Evolutionary conservation across 1,140 invertebrate genomes (phyloP).

Genomic region (Heliconius hewitsoni): DNA sequence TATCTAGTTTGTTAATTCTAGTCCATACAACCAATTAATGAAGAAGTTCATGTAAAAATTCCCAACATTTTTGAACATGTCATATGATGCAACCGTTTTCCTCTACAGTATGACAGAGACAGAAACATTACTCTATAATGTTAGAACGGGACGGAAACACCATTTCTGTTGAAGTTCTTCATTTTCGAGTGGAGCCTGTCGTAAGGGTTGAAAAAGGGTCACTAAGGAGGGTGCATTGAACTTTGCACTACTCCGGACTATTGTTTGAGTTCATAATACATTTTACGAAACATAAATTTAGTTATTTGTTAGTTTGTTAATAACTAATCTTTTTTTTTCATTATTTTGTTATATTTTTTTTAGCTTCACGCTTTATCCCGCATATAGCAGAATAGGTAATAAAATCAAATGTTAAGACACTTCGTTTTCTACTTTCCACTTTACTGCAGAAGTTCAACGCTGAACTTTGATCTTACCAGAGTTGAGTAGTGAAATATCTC

Average conservation of each 20-base stretch:
- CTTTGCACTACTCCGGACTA: constrained; percentile 37
- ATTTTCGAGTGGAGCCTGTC: constrained; percentile 30
- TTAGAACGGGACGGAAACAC: constrained; percentile 19
- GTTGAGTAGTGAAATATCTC: not conserved
- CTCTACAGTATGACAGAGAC: constrained; percentile 6
- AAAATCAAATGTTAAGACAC: too few relatives aligned
- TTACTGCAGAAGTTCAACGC: too few relatives aligned
- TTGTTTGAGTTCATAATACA: constrained; percentile 19
- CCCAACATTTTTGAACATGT: not conserved
- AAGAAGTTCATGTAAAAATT: not conserved
- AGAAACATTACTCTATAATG: not conserved
- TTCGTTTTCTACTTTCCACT: too few relatives aligned
- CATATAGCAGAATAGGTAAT: not conserved
- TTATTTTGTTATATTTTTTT: not conserved
- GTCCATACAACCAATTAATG: too few relatives aligned
- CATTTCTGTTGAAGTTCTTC: constrained; percentile 31
- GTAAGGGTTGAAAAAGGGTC: constrained; percentile 41
- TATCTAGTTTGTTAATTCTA: too few relatives aligned
- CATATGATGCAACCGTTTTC: constrained; percentile 5
- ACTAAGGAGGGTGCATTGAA: constrained; percentile 30
- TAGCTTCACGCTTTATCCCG: not conserved
- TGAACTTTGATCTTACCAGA: not conserved
- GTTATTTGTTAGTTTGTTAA: not conserved
- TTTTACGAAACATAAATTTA: not conserved
- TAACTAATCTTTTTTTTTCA: not conserved